Evolutionary conservation across 2,113 vertebrate species (phyloP), one percentile per base, ranked within the genome.

Genomic region (Heloderma charlesbogerti): DNA sequence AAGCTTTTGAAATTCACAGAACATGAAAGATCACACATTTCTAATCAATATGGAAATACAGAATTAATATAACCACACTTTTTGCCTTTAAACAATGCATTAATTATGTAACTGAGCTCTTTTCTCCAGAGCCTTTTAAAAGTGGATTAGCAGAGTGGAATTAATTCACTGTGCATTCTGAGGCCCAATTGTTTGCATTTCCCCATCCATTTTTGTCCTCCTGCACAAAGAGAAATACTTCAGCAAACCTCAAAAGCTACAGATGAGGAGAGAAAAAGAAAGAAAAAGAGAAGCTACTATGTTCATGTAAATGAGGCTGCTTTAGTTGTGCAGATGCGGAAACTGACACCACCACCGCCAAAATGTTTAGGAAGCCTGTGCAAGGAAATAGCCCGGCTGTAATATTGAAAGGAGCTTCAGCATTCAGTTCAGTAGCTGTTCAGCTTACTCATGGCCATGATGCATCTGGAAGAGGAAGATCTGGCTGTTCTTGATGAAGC

Each of bases 391-490:
- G 93, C 29, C 34, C 29, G 87, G 48, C 1, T 63, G 69, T 71
- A 92, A 92, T 22, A 0, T 86, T 92, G 92, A 79, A 90, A 72
- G 92, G 67, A 31, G 91, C 51, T 51, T n/a, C 74, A 86, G 60
- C 91, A 34, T 2, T 88, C 0, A 0, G 25, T 84, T 90, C 79
- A 74, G 43, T 3, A 31, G 77, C 93, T 92, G 92, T 66, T 7
- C 13, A 79, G 86, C 67, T 86, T 34, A 0, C 0, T 91, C 54
- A 20, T 89, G 3, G 27, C 91, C 94, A 94, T 20, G 0, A 97
- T 97, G 97, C 96, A 97, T 93, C 88, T 94, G 72, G 91, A 84
- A 40, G 94, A 96, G 27, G 94, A 96, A 1, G 95, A 97, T 74
- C 80, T 67, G 43, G 71, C 92, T 83, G 82, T 89, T 40, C 84